These are phyloP conservation scores for Celastrina argiolus DNA, from an alignment of 2,888 invertebrate genomes.

Conservation along the genomic window DNA sequence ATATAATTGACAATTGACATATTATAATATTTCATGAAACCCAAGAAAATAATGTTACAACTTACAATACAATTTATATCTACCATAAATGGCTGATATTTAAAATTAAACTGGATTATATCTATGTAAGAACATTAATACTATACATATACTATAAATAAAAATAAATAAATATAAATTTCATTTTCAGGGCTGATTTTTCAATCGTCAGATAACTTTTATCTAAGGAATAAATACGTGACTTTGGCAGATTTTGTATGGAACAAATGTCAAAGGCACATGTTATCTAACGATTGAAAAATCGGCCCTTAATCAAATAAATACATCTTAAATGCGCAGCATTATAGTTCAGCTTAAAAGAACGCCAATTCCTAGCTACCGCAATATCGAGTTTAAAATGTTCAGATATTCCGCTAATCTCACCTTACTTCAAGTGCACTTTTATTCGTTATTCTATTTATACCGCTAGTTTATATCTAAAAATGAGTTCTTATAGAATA, in stretches of 20 bases:
- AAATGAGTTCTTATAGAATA: background rate
- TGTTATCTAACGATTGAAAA: too few relatives aligned
- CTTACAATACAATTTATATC: background rate
- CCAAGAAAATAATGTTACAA: background rate
- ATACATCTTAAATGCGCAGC: conserved; percentile 5
- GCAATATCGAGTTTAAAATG: background rate
- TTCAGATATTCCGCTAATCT: conserved; percentile 27
- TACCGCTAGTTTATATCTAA: conserved; percentile 28
- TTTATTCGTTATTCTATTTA: conserved; percentile 58
- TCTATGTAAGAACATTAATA: background rate
- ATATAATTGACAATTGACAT: conserved; percentile 10
- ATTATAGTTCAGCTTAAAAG: background rate
- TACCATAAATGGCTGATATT: background rate
- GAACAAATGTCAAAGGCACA: too few relatives aligned
- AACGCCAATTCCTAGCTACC: background rate
- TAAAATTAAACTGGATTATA: background rate
- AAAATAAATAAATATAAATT: too few relatives aligned
- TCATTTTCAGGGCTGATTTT: too few relatives aligned
- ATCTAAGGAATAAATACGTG: too few relatives aligned
- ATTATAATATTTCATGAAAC: background rate
- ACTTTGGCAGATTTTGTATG: too few relatives aligned
- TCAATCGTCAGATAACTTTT: too few relatives aligned
- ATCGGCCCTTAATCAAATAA: background rate
- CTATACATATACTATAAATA: background rate
- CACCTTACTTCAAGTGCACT: conserved; percentile 65